Conservation (phyloP, 2,888 invertebrate genomes). For the Coelogynopora nodosa region DNA sequence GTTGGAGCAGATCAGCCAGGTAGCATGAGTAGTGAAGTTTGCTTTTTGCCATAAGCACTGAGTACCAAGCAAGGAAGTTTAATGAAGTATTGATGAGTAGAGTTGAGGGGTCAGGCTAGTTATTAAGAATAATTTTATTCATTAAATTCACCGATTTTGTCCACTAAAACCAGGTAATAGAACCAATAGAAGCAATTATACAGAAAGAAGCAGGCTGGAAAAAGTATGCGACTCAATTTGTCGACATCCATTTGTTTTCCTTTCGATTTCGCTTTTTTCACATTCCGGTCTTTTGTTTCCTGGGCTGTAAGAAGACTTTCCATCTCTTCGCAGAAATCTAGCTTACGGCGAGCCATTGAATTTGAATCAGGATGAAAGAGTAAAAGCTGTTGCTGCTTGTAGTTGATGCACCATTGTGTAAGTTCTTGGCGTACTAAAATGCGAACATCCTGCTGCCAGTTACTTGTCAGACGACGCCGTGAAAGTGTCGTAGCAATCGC, state of each 20-base stretch:
- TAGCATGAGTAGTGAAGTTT: too few relatives aligned
- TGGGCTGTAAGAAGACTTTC: slow-evolving; percentile 39
- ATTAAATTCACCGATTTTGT: neutral
- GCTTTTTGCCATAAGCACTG: neutral
- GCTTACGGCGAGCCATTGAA: slow-evolving; percentile 12
- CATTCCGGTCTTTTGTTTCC: neutral
- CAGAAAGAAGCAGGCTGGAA: slow-evolving; percentile 46
- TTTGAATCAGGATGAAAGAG: slow-evolving; percentile 33
- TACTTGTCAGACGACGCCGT: neutral
- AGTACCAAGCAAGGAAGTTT: neutral
- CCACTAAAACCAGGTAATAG: slow-evolving; percentile 45
- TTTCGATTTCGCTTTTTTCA: neutral
- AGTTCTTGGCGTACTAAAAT: slow-evolving; percentile 40
- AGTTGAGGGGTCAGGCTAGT: too few relatives aligned
- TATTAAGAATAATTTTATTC: too few relatives aligned
- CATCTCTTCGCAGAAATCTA: slow-evolving; percentile 43
- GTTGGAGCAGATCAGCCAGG: too few relatives aligned
- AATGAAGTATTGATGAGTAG: too few relatives aligned
- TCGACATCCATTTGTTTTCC: slow-evolving; percentile 23
- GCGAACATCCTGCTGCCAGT: slow-evolving; percentile 41
- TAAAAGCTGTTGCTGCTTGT: slow-evolving; percentile 34
- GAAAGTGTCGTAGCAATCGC: slow-evolving; percentile 41
- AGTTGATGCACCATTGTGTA: slow-evolving; percentile 30
- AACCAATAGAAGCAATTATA: slow-evolving; percentile 47
- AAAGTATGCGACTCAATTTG: slow-evolving; percentile 44